Base-by-base conservation (phyloP, 2,113 vertebrate genomes). In the Phalacrocorax aristotelis region DNA sequence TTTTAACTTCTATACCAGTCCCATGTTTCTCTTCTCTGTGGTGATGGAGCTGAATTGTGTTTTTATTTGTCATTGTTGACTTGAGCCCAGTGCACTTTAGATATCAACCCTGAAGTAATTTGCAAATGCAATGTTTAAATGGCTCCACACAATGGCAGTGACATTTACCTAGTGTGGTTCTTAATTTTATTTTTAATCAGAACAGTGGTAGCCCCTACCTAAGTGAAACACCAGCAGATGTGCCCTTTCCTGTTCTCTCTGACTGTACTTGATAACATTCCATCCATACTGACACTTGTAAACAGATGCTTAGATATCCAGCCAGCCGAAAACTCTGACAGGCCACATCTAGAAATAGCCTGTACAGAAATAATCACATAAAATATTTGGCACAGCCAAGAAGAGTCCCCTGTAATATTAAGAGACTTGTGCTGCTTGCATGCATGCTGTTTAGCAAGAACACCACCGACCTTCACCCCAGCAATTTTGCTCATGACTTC, bases 301-400 rank as follows among this genome's bases (percentile, higher is more conserved):
- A 96, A 95, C 89, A 87, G 64, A 90, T 70, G 83, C 84, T 91
- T 84, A 46, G 52, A 72, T 91, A 77, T 61, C 61, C 83, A 93
- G 17, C 60, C 92, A 95, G 65, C 71, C 15, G 6, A 75, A 88
- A 61, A 57, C 42, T 91, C 60, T 95, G 76, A 69, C 84, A 85
- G 81, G 66, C 32, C 54, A 68, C 25, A 52, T 94, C 79, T 87
- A 93, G 70, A 92, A 96, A 92, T 72, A 89, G 58, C 25, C 38
- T 54, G 5, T 91, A 89, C 52, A 95, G 91, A 94, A 95, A 88
- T 54, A 90, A 61, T 93, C 76, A 21, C 71, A 58, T 79, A 72
- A 93, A 77, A 89, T 65, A 78, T 26, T 48, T 76, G 90, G 60
- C 76, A 70, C 23, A 93, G 82, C 15, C n/a, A 93, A 65, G 80